phyloP scores from a whole-genome alignment of 2,113 vertebrate genomes.

The Porphyrio hochstetteri region DNA sequence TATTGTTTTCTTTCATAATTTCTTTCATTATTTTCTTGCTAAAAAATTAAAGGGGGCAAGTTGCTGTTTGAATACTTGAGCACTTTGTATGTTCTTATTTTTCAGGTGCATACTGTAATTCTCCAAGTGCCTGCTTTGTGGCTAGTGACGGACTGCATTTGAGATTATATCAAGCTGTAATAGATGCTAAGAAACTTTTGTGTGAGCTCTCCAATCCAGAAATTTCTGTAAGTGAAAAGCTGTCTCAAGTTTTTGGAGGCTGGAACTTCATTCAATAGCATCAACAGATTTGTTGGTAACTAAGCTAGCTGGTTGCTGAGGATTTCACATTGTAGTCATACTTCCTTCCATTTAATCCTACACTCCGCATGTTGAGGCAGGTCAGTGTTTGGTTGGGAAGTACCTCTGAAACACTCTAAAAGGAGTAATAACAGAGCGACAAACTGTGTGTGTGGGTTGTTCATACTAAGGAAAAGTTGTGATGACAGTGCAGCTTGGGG shows the following conservation, averaged over 20 bases:
- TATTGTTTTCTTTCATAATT: background rate
- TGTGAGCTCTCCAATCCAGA: conserved; percentile 95
- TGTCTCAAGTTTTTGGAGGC: background rate
- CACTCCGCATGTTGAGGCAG: background rate
- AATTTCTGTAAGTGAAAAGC: conserved; percentile 88
- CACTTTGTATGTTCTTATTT: conserved; percentile 25
- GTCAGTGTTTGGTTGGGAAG: background rate
- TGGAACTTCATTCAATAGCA: background rate
- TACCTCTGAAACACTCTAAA: background rate
- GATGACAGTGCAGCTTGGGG: background rate
- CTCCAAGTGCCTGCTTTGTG: conserved; percentile 97
- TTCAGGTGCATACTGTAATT: conserved; percentile 94
- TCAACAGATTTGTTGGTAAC: background rate
- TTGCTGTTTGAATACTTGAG: background rate
- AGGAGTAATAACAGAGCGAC: background rate
- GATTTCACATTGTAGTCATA: background rate
- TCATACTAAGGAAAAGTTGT: background rate
- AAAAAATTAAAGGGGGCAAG: background rate
- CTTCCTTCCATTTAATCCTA: background rate
- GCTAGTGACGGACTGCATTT: conserved; percentile 94
- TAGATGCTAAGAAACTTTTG: conserved; percentile 95
- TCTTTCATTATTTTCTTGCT: background rate
- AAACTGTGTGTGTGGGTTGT: background rate
- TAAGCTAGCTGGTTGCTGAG: background rate
- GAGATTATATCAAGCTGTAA: conserved; percentile 95